These are phyloP conservation scores for Xylota sylvarum DNA, from an alignment of 2,888 invertebrate species.

Conservation along the genomic window DNA sequence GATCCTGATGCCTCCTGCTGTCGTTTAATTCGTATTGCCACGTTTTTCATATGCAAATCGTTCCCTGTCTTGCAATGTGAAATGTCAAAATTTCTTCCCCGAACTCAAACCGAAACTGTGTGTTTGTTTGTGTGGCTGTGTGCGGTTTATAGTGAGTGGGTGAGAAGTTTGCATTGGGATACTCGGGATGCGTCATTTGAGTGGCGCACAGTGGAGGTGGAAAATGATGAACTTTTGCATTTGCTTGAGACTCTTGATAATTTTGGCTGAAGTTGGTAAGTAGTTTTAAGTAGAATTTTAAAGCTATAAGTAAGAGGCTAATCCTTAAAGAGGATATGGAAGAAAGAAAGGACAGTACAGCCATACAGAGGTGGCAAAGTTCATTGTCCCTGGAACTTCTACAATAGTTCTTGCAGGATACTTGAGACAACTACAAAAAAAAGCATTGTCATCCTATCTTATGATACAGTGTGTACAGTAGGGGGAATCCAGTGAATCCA, in stretches of 20 bases:
- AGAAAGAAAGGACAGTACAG: no score
- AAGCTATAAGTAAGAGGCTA: no score
- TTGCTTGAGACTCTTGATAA: not conserved
- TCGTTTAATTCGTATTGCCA: slow-evolving; percentile 66
- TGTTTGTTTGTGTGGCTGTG: slow-evolving; percentile 12
- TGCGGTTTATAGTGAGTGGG: slow-evolving; percentile 18
- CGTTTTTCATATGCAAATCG: slow-evolving; percentile 73
- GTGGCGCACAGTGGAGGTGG: slow-evolving; percentile 5
- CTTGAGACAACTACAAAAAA: no score
- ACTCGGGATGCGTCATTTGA: not conserved
- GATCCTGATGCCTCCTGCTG: slow-evolving; percentile 66
- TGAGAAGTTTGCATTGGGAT: slow-evolving; percentile 22
- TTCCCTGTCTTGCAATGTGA: slow-evolving; percentile 40
- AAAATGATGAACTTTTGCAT: slow-evolving; percentile 4
- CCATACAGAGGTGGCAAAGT: no score
- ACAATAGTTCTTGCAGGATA: no score
- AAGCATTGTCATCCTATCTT: no score
- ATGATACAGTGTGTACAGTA: no score
- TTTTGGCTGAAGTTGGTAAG: not conserved
- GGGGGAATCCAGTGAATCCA: no score
- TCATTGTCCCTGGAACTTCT: no score
- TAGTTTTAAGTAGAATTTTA: no score
- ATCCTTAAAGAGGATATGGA: no score
- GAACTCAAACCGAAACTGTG: not conserved
- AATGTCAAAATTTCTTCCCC: slow-evolving; percentile 48